These are phyloP conservation scores for Arrhamphus sclerolepis DNA, from an alignment of 2,797 vertebrate genomes.

Conservation along the genomic window DNA sequence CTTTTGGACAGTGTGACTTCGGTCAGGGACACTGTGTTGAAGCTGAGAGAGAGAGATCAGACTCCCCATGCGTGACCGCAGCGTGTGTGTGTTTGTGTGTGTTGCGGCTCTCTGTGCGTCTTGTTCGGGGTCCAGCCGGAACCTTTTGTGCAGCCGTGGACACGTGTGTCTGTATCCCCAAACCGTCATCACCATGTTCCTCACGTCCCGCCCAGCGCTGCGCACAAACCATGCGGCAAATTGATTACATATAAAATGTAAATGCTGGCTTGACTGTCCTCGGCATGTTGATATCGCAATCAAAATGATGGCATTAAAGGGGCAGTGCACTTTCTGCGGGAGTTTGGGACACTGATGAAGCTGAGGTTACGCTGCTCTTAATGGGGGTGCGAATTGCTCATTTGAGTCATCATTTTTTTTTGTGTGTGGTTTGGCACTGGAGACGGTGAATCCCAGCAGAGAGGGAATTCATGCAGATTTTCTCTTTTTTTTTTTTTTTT, in stretches of 20 bases:
- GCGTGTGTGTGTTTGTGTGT: constrained; percentile 9
- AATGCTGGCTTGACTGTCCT: constrained; percentile 55
- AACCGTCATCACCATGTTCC: constrained; percentile 38
- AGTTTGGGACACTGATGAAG: constrained; percentile 54
- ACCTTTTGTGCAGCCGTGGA: background rate
- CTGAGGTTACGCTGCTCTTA: constrained; percentile 1
- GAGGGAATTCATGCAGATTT: constrained; percentile 27
- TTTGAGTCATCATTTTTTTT: too few species aligned
- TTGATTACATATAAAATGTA: constrained; percentile 66
- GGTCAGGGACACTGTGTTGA: constrained; percentile 43
- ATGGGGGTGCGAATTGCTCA: constrained; percentile 18
- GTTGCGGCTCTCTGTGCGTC: constrained; percentile 16
- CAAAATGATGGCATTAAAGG: constrained; percentile 56
- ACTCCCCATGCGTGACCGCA: constrained; percentile 5
- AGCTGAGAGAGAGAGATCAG: constrained; percentile 35
- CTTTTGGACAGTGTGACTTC: constrained; percentile 36
- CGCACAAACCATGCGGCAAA: constrained; percentile 61
- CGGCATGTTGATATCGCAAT: constrained; percentile 57
- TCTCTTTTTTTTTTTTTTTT: too few species aligned
- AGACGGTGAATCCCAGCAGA: constrained; percentile 30
- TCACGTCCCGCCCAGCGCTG: constrained; percentile 13
- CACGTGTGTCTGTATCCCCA: constrained; percentile 12
- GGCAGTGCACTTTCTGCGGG: constrained; percentile 3
- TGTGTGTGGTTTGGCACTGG: background rate
- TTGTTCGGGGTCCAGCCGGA: constrained; percentile 15